A percentile compares a stretch with the other conserved stretches of the same genome.
Conservation (phyloP, 2,888 invertebrate genomes). For the Thecocarcelia acutangulata region DNA sequence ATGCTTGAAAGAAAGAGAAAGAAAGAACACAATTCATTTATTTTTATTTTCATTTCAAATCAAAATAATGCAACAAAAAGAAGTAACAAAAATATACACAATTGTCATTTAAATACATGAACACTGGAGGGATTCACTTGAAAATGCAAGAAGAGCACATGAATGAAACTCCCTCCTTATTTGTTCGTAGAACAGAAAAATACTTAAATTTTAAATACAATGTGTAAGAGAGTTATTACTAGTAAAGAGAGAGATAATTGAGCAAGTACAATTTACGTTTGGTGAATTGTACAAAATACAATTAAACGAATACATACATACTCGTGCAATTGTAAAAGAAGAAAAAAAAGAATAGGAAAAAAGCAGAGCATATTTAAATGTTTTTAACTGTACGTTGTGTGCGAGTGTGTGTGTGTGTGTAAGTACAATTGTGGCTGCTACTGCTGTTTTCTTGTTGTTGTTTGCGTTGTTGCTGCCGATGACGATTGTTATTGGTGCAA, state of each 20-base stretch:
- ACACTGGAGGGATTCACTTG: slow-evolving; percentile 12
- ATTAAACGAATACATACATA: slow-evolving; percentile 66
- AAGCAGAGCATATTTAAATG: slow-evolving; percentile 31
- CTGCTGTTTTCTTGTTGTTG: slow-evolving; percentile 40
- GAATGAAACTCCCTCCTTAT: slow-evolving; percentile 35
- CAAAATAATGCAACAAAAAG: slow-evolving; percentile 52
- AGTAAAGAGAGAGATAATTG: slow-evolving; percentile 16
- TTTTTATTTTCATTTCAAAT: slow-evolving; percentile 64
- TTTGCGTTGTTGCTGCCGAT: slow-evolving; percentile 46
- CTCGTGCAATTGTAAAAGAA: slow-evolving; percentile 56
- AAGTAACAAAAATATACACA: slow-evolving; percentile 69
- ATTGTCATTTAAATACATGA: slow-evolving; percentile 75
- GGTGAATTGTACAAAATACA: slow-evolving; percentile 55
- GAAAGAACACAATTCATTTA: slow-evolving; percentile 32
- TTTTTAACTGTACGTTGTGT: slow-evolving; percentile 32
- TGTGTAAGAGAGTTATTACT: slow-evolving; percentile 33
- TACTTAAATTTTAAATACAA: slow-evolving; percentile 62
- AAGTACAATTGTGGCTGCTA: slow-evolving; percentile 50
- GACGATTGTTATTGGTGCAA: slow-evolving; percentile 78
- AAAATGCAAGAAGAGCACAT: slow-evolving; percentile 30
- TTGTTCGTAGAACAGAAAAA: background rate
- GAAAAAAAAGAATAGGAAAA: slow-evolving; percentile 11
- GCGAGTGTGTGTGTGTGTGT: slow-evolving; percentile 32
- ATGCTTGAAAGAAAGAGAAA: slow-evolving; percentile 25
- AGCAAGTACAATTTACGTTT: slow-evolving; percentile 22